phyloP scores from a whole-genome alignment of 2,113 vertebrate genomes.

The Oryzias celebensis region DNA sequence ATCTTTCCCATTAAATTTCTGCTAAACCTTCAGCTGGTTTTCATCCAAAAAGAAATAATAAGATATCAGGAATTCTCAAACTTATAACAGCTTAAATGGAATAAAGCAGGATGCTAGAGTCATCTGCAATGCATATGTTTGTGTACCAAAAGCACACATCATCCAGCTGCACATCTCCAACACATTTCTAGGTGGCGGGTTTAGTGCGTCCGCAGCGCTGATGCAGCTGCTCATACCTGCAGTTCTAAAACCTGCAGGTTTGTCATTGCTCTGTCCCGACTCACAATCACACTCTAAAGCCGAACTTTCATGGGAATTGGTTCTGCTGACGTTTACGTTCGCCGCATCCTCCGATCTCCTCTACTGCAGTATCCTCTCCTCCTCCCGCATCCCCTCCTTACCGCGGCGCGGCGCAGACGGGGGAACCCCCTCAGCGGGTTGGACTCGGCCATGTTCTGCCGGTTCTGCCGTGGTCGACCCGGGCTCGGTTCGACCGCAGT shows the following conservation, averaged over 20 bases:
- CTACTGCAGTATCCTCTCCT: slow-evolving; percentile 69
- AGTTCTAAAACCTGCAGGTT: slow-evolving; percentile 21
- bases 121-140: slow-evolving; percentile 3
- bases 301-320: too few species aligned
- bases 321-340: not conserved
- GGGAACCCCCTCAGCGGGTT: slow-evolving; percentile 82
- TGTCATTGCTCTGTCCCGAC: slow-evolving; percentile 57
- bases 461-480: slow-evolving; percentile 1
- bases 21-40: not conserved
- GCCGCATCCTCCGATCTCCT: slow-evolving; percentile 20
- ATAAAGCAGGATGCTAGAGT: slow-evolving; percentile 1
- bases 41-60: not conserved
- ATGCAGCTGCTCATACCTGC: slow-evolving; percentile 25
- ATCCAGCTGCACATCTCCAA: slow-evolving; percentile 30
- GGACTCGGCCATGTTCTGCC: slow-evolving; percentile 83
- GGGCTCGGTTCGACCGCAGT: slow-evolving; percentile 46
- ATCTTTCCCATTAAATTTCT: too few species aligned
- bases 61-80: not conserved
- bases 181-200: not conserved
- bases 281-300: not conserved
- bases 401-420: slow-evolving; percentile 87
- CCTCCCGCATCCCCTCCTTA: slow-evolving; percentile 80
- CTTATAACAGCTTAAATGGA: not conserved
- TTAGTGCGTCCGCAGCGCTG: slow-evolving; percentile 21
- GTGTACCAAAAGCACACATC: not conserved